Evolutionary conservation across 2,888 invertebrate genomes (phyloP), one percentile per base, ranked within the genome.

Genomic region (Diplolepis rosae): DNA sequence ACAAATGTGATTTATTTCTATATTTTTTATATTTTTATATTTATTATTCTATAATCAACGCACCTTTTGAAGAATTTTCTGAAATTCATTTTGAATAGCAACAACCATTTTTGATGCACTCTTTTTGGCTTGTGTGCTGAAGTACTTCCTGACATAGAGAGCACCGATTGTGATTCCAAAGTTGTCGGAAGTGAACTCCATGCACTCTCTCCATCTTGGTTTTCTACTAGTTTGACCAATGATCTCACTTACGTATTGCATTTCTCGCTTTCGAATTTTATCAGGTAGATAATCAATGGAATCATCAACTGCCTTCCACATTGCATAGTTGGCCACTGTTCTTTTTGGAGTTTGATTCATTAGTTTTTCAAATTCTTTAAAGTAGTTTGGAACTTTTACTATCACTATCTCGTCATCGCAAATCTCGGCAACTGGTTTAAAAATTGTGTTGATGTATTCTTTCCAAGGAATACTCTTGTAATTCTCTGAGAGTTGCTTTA

Each of bases 131-230:
- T n/a, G n/a, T n/a, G n/a, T n/a, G n/a, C n/a, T n/a, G n/a, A n/a
- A n/a, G n/a, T n/a, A n/a, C n/a, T n/a, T n/a, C n/a, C n/a, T n/a
- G n/a, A n/a, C n/a, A n/a, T n/a, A n/a, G n/a, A n/a, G n/a, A n/a
- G n/a, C n/a, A n/a, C n/a, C n/a, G n/a, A n/a, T n/a, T n/a, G n/a
- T n/a, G n/a, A n/a, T n/a, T n/a, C n/a, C n/a, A n/a, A n/a, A n/a
- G n/a, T n/a, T n/a, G n/a, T n/a, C n/a, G n/a, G n/a, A n/a, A n/a
- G n/a, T n/a, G n/a, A n/a, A n/a, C n/a, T n/a, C n/a, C n/a, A 95
- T 93, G 85, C 97, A 97, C 87, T 97, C 96, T 90, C 96, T 96
- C 97, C 97, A 97, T 18, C 97, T 91, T 52, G 96, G 93, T 87
- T 96, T 95, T 69, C 95, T 90, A 85, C 96, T 95, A 0, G 95